Percentiles rank a stretch among this genome's conserved stretches.
These are phyloP conservation scores for Strix uralensis DNA, from an alignment of 2,113 vertebrate genomes.

Conservation along the genomic window DNA sequence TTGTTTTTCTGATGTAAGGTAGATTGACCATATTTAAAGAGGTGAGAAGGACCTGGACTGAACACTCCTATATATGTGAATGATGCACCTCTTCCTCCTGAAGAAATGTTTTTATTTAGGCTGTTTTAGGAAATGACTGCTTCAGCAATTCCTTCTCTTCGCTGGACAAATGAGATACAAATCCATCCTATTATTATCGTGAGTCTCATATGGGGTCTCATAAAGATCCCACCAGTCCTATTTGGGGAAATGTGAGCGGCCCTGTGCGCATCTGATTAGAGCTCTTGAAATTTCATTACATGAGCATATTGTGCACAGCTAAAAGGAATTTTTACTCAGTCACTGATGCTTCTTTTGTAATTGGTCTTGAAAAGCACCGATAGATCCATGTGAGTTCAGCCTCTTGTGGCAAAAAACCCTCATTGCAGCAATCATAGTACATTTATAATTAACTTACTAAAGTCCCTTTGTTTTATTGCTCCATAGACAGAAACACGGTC, in stretches of 20 bases:
- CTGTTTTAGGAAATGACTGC: not conserved
- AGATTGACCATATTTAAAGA: not conserved
- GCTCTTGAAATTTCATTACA: not conserved
- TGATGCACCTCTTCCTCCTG: not conserved
- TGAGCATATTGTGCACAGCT: not conserved
- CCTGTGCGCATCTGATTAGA: not conserved
- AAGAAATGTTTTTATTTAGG: not conserved
- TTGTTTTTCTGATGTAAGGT: not conserved
- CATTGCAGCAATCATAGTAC: not conserved
- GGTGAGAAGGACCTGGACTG: not conserved
- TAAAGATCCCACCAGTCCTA: not conserved
- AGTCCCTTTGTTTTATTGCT: not conserved
- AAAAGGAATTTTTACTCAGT: not conserved
- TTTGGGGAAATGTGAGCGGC: not conserved
- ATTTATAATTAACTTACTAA: not conserved
- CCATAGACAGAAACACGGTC: not conserved
- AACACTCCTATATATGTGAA: not conserved
- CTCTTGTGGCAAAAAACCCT: not conserved
- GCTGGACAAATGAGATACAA: not conserved
- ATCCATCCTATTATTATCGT: not conserved
- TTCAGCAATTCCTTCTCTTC: not conserved
- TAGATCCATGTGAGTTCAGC: not conserved
- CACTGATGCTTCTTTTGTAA: not conserved
- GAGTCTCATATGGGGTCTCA: not conserved
- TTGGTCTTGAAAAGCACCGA: not conserved